A percentile compares a stretch with the other conserved stretches of the same genome.
Conservation (phyloP, 2,113 vertebrate genomes). For the Drymodes brunneopygia region DNA sequence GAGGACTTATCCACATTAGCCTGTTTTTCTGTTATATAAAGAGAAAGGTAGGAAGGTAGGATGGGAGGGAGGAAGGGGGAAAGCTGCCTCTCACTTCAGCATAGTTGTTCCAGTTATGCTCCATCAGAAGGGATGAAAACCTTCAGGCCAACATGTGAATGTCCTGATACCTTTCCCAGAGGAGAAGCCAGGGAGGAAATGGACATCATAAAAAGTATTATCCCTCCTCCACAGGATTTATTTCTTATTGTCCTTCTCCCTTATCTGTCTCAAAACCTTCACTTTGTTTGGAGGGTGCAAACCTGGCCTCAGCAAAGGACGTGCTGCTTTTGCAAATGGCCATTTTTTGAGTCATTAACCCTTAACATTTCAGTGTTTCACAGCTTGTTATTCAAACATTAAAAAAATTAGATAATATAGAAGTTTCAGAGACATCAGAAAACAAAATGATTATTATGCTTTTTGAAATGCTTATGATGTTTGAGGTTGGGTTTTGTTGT, state of each 20-base stretch:
- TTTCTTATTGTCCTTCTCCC: neutral
- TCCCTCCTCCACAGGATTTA: neutral
- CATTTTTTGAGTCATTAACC: neutral
- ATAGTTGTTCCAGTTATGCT: neutral
- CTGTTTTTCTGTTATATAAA: neutral
- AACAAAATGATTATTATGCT: neutral
- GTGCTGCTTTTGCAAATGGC: neutral
- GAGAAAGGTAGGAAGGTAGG: neutral
- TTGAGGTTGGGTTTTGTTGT: no score
- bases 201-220: neutral
- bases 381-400: neutral
- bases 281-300: neutral
- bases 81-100: neutral
- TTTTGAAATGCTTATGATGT: neutral
- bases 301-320: neutral
- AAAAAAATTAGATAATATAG: neutral
- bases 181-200: neutral
- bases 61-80: neutral
- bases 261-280: neutral
- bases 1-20: neutral
- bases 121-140: neutral
- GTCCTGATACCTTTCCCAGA: accelerated
- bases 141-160: neutral
- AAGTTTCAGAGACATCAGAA: neutral
- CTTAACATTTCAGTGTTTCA: neutral